Conservation (phyloP, 1,140 invertebrate species). For the Bradynema listronoti region DNA sequence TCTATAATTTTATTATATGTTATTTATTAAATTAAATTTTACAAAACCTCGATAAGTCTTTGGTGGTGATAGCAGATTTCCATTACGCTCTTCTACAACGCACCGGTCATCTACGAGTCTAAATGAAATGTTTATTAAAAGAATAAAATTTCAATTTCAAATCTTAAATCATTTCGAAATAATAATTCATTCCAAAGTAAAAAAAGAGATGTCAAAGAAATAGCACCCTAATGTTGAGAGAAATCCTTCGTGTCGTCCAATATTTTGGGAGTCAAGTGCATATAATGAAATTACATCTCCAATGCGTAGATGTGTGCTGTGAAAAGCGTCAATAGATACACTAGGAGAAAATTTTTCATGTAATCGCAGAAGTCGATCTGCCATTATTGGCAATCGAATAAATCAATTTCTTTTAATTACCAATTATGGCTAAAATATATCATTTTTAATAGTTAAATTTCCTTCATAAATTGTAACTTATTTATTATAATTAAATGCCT, state of each 20-base stretch:
- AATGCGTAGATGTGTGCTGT: conserved; percentile 46
- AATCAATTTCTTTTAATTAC: no score
- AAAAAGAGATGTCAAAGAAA: conserved; percentile 13
- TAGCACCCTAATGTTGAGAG: conserved; percentile 50
- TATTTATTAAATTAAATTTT: no score
- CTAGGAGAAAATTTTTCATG: conserved; percentile 39
- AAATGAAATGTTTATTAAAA: conserved; percentile 17
- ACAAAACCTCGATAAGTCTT: conserved; percentile 55
- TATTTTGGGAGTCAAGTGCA: conserved; percentile 39
- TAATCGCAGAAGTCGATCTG: conserved; percentile 32
- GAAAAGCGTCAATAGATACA: conserved; percentile 42
- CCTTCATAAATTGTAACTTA: no score
- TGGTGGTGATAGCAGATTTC: conserved; percentile 49
- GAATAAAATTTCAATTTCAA: conserved; percentile 6
- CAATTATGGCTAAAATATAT: no score
- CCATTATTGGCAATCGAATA: conserved; percentile 19
- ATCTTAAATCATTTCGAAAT: conserved; percentile 5
- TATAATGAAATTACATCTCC: conserved; percentile 56
- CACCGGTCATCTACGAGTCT: conserved; percentile 55
- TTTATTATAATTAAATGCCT: no score
- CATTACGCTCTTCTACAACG: conserved; percentile 52
- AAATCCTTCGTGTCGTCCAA: conserved; percentile 47
- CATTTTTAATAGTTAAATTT: no score
- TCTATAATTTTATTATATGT: no score
- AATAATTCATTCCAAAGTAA: conserved; percentile 12